These are phyloP conservation scores for Lasioglossum leucozonium DNA, from an alignment of 2,888 invertebrate species.

Conservation along the genomic window DNA sequence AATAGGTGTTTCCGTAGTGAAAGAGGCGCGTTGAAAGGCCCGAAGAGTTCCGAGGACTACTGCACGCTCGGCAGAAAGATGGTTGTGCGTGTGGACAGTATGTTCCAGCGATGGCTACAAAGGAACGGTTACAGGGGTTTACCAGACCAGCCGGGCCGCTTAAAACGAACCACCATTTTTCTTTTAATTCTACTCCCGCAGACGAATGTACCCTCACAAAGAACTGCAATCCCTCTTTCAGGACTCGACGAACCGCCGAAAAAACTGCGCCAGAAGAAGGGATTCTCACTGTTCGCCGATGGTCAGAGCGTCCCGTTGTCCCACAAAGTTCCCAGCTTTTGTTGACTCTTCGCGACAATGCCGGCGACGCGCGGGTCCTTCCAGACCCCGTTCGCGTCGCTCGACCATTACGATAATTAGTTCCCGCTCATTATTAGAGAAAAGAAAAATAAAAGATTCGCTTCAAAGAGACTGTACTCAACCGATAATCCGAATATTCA, in stretches of 20 bases:
- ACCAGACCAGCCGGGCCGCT: neutral
- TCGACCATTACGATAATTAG: neutral
- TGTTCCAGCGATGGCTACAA: neutral
- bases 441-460: too few species aligned
- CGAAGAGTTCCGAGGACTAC: neutral
- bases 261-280: neutral
- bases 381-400: neutral
- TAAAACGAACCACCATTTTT: conserved; percentile 1
- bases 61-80: neutral
- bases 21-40: neutral
- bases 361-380: neutral
- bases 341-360: neutral
- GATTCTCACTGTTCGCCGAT: neutral
- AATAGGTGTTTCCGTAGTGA: neutral
- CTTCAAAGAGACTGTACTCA: too few species aligned
- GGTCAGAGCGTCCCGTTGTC: neutral
- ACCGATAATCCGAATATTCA: too few species aligned
- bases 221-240: conserved; percentile 2
- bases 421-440: neutral
- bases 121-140: neutral
- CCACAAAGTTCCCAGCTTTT: neutral
- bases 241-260: neutral
- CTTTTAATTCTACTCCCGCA: neutral
- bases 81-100: neutral
- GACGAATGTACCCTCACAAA: neutral